Evolutionary conservation across 2,797 vertebrate species (phyloP).

Genomic region (Rousettus madagascariensis): DNA sequence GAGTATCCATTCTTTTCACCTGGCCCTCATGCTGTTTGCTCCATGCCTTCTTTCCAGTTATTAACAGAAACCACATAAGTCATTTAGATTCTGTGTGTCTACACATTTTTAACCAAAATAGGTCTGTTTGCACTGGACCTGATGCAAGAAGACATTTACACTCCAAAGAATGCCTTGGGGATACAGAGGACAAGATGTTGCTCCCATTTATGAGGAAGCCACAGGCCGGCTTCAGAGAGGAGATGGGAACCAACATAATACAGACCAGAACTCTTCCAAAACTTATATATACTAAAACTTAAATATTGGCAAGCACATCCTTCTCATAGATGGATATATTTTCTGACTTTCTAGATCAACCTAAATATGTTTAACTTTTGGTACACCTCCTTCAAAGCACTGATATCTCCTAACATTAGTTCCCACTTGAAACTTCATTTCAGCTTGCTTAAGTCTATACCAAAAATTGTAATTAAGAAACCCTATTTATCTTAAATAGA

Average conservation of each 20-base stretch:
- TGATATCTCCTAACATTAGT: not conserved
- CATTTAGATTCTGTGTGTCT: not conserved
- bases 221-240: not conserved
- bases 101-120: not conserved
- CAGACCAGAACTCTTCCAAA: not conserved
- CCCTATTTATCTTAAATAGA: not conserved
- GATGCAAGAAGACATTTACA: not conserved
- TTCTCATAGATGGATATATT: not conserved
- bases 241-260: not conserved
- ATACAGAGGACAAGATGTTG: not conserved
- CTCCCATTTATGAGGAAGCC: not conserved
- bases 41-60: not conserved
- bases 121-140: not conserved
- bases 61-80: not conserved
- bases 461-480: constrained; percentile 25
- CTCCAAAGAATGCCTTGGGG: not conserved
- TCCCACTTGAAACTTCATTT: not conserved
- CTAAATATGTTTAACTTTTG: not conserved
- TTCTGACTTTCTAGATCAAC: not conserved
- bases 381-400: not conserved
- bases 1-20: not conserved
- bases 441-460: not conserved
- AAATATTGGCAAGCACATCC: not conserved
- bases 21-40: not conserved
- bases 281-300: not conserved